phyloP scores from a whole-genome alignment of 2,113 vertebrate species.

The Odobenus rosmarus region DNA sequence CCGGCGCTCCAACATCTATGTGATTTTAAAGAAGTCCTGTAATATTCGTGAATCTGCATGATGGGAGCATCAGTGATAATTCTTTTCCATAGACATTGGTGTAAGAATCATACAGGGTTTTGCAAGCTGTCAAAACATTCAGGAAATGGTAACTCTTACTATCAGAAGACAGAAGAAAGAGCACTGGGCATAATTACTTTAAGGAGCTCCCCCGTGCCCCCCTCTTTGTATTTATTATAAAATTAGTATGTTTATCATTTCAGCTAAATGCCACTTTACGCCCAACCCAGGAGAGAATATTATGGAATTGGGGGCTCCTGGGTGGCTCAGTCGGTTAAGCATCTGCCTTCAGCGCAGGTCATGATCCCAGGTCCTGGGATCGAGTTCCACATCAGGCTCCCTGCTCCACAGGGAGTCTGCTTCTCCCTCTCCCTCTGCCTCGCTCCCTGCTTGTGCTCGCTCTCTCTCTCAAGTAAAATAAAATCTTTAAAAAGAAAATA shows the following conservation, averaged over 20 bases:
- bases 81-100: neutral
- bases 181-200: neutral
- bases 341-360: too few relatives aligned
- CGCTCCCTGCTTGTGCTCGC: too few relatives aligned
- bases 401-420: too few relatives aligned
- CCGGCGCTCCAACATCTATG: neutral
- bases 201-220: neutral
- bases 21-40: neutral
- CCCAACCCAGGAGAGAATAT: neutral
- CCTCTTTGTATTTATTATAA: neutral
- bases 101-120: neutral
- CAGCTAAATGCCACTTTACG: neutral
- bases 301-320: neutral
- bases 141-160: neutral
- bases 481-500: neutral
- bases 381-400: accelerated
- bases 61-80: neutral
- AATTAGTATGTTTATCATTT: constrained; percentile 2
- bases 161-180: neutral
- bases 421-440: too few relatives aligned
- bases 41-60: neutral
- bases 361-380: too few relatives aligned
- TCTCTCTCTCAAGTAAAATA: too few relatives aligned
- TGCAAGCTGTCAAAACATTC: neutral
- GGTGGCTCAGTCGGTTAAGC: too few relatives aligned